Conservation (phyloP, 2,888 invertebrate genomes). For the Drosophila meridiana region DNA sequence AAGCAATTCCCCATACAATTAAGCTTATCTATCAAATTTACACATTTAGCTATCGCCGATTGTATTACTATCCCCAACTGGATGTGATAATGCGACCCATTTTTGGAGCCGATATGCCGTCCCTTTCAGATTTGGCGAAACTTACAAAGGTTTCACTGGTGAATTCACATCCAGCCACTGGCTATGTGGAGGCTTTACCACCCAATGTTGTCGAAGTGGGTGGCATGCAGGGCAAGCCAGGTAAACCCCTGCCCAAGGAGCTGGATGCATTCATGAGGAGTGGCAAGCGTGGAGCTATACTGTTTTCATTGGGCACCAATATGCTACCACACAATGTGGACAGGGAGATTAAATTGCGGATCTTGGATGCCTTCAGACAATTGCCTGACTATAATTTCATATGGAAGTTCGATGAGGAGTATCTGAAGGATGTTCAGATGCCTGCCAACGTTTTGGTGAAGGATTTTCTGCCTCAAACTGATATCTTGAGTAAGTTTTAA, state of each 20-base stretch:
- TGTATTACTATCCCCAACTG: slow-evolving; percentile 47
- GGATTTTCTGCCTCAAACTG: slow-evolving; percentile 57
- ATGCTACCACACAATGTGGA: slow-evolving; percentile 57
- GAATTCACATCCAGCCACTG: slow-evolving; percentile 75
- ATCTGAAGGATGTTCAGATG: slow-evolving; percentile 43
- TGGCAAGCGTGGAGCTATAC: slow-evolving; percentile 74
- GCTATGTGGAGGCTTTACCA: slow-evolving; percentile 73
- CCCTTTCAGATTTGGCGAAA: slow-evolving; percentile 55
- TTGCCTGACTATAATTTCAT: slow-evolving; percentile 81
- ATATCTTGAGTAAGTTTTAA: slow-evolving; percentile 55
- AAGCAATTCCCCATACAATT: neutral
- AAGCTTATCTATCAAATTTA: neutral
- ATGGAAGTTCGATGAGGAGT: slow-evolving; percentile 80
- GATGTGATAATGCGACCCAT: slow-evolving; percentile 54
- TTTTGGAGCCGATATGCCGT: slow-evolving; percentile 50
- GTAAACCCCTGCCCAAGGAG: slow-evolving; percentile 70
- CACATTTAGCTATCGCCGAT: slow-evolving; percentile 50
- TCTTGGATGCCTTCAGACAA: slow-evolving; percentile 75
- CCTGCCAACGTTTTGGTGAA: slow-evolving; percentile 61
- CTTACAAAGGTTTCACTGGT: slow-evolving; percentile 67
- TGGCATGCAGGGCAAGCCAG: slow-evolving; percentile 76
- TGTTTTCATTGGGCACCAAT: slow-evolving; percentile 76
- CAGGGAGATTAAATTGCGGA: slow-evolving; percentile 26
- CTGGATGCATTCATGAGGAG: slow-evolving; percentile 70
- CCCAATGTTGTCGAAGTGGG: slow-evolving; percentile 81